These are phyloP conservation scores for Piprites chloris DNA, from an alignment of 2,113 vertebrate genomes.

Conservation along the genomic window DNA sequence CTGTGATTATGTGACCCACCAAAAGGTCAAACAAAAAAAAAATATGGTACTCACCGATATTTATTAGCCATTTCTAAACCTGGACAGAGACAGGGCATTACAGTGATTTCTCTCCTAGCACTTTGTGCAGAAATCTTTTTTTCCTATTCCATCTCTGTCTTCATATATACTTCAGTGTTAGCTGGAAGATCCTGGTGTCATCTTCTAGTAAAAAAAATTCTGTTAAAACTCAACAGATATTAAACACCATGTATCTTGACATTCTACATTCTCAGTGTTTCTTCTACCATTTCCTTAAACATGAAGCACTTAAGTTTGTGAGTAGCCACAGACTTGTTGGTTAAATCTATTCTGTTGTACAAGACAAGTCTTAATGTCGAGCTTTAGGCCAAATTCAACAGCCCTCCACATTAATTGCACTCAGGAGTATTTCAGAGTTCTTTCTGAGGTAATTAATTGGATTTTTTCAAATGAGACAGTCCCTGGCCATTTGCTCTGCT, in stretches of 20 bases:
- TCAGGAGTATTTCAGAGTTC: not conserved
- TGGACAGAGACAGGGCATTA: not conserved
- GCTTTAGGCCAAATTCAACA: not conserved
- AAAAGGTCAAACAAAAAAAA: not conserved
- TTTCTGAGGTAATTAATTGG: not conserved
- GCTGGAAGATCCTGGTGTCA: not conserved
- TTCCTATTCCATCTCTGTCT: not conserved
- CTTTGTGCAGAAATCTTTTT: not conserved
- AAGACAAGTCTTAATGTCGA: not conserved
- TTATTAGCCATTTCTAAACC: not conserved
- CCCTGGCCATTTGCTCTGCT: not conserved
- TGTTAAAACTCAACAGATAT: not conserved
- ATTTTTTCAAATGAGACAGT: not conserved
- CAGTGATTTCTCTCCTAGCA: not conserved
- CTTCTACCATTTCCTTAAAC: not conserved
- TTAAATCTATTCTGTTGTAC: not conserved
- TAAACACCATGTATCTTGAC: not conserved
- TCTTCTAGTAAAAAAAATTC: not conserved
- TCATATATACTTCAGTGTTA: not conserved
- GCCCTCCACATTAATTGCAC: not conserved
- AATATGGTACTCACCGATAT: rapidly evolving
- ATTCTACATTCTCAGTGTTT: not conserved
- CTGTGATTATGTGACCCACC: not conserved
- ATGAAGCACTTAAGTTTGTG: not conserved
- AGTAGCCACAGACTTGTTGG: not conserved